Conservation (phyloP, 2,113 vertebrate genomes). For the Podarcis raffonei region DNA sequence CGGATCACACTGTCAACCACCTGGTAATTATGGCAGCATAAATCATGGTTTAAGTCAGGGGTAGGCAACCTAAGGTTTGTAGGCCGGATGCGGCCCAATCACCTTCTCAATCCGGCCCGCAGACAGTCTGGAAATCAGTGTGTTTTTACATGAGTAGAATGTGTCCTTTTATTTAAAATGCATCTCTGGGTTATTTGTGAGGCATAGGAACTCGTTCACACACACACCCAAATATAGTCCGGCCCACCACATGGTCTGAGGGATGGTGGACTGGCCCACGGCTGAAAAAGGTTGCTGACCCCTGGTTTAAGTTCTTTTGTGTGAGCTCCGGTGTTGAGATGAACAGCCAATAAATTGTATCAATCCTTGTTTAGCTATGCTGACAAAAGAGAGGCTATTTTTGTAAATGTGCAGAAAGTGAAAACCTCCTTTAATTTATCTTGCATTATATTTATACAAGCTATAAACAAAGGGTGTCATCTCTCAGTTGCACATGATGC, state of each 20-base stretch:
- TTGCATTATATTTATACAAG: neutral
- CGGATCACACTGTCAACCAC: neutral
- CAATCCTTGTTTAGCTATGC: neutral
- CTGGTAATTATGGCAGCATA: neutral
- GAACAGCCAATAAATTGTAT: neutral
- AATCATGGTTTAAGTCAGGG: neutral
- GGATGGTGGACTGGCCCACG: too few relatives aligned
- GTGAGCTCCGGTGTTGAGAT: neutral
- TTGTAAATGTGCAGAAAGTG: neutral
- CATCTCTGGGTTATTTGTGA: too few relatives aligned
- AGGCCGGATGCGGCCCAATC: too few relatives aligned
- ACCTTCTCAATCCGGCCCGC: too few relatives aligned
- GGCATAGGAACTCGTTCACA: too few relatives aligned
- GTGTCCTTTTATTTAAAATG: too few relatives aligned
- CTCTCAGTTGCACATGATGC: neutral
- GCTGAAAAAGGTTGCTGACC: too few relatives aligned
- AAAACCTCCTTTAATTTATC: neutral
- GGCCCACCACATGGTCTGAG: too few relatives aligned
- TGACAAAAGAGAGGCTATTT: neutral
- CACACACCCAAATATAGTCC: too few relatives aligned
- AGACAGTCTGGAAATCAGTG: too few relatives aligned
- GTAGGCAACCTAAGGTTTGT: too few relatives aligned
- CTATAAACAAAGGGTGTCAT: neutral
- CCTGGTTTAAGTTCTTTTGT: neutral
- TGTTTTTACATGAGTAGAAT: too few relatives aligned